Evolutionary conservation across 2,113 vertebrate genomes (phyloP).

Genomic region (Murina feae): DNA sequence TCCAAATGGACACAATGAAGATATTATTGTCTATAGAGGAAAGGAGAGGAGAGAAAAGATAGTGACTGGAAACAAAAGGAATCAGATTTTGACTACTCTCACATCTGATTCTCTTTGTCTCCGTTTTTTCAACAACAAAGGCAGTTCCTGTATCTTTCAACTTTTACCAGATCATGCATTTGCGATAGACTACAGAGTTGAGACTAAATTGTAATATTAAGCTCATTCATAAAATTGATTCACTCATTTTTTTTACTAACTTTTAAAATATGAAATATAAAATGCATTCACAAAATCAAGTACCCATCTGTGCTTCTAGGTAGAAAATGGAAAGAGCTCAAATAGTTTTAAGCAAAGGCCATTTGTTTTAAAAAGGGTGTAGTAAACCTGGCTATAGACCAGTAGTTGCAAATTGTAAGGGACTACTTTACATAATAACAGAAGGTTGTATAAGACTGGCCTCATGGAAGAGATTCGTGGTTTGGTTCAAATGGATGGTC

Average conservation of each 20-base stretch:
- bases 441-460: neutral
- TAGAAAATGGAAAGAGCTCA: slow-evolving; percentile 4
- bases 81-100: neutral
- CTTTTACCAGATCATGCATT: neutral
- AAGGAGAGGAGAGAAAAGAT: neutral
- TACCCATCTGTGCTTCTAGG: slow-evolving; percentile 4
- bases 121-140: neutral
- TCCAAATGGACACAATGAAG: neutral
- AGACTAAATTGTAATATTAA: neutral
- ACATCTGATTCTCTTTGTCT: neutral
- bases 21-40: neutral
- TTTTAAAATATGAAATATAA: slow-evolving; percentile 5
- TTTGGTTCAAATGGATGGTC: neutral
- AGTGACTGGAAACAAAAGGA: neutral
- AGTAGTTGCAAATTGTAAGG: neutral
- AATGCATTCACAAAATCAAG: neutral
- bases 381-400: neutral
- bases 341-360: slow-evolving; percentile 8
- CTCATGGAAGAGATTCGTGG: slow-evolving; percentile 23
- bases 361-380: neutral
- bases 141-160: neutral
- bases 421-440: neutral
- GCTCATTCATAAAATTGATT: neutral
- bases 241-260: neutral
- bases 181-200: neutral